Evolutionary conservation across 2,113 vertebrate genomes (phyloP).

Genomic region (Phodopus roborovskii): DNA sequence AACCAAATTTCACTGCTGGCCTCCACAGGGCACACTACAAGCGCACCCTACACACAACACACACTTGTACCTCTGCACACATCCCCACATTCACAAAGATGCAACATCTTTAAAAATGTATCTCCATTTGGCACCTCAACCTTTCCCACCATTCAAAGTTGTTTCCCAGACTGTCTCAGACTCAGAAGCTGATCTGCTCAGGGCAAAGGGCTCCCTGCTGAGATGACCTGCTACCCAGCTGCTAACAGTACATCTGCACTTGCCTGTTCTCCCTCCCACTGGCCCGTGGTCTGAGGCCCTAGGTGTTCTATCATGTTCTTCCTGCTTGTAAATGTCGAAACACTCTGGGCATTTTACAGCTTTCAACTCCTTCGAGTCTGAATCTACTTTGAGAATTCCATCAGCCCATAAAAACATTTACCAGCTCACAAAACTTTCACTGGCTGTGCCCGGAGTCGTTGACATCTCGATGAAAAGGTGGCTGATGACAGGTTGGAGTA

Average conservation of each 20-base stretch:
- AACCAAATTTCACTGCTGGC: background rate
- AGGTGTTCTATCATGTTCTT: background rate
- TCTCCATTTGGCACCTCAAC: no score
- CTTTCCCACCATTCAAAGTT: background rate
- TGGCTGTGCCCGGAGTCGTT: background rate
- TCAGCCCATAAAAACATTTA: background rate
- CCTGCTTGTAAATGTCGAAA: conserved; percentile 43
- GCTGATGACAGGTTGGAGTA: background rate
- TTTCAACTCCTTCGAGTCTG: background rate
- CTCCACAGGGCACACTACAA: background rate
- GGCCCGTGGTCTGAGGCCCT: background rate
- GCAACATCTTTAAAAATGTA: background rate
- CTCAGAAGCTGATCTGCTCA: background rate
- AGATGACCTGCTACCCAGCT: accelerated
- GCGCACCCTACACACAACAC: background rate
- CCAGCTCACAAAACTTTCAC: conserved; percentile 55
- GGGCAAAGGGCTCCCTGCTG: background rate
- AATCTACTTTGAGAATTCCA: background rate
- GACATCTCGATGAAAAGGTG: conserved; percentile 30
- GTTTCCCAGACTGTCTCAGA: accelerated
- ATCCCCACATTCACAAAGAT: background rate
- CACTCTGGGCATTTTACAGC: background rate
- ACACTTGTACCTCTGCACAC: background rate
- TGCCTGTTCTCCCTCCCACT: background rate
- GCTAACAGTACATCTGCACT: accelerated